A percentile compares a stretch with the other conserved stretches of the same genome.
Evolutionary conservation across 2,113 vertebrate species (phyloP).

Genomic region (Dromaius novaehollandiae): DNA sequence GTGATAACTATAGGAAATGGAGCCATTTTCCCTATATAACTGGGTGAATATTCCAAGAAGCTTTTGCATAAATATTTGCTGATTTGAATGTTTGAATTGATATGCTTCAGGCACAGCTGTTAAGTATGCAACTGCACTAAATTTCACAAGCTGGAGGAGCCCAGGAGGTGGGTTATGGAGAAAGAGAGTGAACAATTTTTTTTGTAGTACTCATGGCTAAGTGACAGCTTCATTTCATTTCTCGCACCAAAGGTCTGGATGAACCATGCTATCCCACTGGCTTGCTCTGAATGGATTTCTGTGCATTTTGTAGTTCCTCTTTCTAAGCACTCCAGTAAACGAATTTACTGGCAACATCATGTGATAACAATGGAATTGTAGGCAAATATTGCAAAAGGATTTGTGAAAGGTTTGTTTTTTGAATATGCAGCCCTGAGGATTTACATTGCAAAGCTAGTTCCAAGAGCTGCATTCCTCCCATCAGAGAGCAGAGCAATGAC

Average conservation of each 20-base stretch:
- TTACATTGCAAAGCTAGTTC: neutral
- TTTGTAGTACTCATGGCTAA: neutral
- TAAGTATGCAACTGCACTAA: neutral
- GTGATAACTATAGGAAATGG: neutral
- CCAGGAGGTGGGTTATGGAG: neutral
- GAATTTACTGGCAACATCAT: rapidly evolving
- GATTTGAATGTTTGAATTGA: neutral
- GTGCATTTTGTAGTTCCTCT: neutral
- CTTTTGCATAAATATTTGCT: neutral
- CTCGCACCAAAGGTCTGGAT: neutral
- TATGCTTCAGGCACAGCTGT: neutral
- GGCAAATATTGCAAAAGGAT: neutral
- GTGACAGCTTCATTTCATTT: neutral
- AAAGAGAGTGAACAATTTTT: neutral
- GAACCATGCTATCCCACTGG: neutral
- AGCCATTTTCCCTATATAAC: neutral
- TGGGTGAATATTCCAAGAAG: neutral
- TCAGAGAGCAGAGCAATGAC: neutral
- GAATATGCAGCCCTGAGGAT: neutral
- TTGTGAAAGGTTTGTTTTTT: neutral
- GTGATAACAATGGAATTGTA: rapidly evolving
- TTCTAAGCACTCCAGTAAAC: neutral
- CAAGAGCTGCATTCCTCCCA: neutral
- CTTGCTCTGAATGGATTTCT: neutral
- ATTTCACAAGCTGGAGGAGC: neutral